phyloP scores from a whole-genome alignment of 1,140 invertebrate species.

The Drosophila nebulosa region DNA sequence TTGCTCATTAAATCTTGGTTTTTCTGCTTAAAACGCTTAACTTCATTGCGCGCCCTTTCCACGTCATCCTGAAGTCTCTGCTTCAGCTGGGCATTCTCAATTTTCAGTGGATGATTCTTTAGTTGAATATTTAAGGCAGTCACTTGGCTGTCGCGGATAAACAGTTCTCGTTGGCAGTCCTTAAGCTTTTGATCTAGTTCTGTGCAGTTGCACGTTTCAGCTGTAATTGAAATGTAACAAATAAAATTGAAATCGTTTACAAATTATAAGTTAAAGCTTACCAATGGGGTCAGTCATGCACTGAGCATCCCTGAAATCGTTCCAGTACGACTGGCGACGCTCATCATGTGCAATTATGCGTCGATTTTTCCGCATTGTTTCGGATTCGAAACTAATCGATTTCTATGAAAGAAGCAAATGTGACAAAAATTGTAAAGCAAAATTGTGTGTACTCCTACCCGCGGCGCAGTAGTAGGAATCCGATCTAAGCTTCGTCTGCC shows the following conservation, averaged over 20 bases:
- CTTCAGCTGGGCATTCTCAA: slow-evolving; percentile 54
- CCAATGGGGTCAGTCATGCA: slow-evolving; percentile 62
- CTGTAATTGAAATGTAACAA: slow-evolving; percentile 6
- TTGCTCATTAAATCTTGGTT: slow-evolving; percentile 41
- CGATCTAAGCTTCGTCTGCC: slow-evolving; percentile 52
- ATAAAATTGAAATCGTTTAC: too few relatives aligned
- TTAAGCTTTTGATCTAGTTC: slow-evolving; percentile 45
- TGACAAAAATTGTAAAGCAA: not conserved
- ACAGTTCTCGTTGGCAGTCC: slow-evolving; percentile 48
- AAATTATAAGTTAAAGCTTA: slow-evolving; percentile 17
- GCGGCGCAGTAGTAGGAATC: slow-evolving; percentile 3
- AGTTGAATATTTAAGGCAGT: slow-evolving; percentile 57
- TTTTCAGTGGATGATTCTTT: slow-evolving; percentile 59
- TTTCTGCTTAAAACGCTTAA: slow-evolving; percentile 51
- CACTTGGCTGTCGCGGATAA: slow-evolving; percentile 53
- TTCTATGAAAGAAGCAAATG: slow-evolving; percentile 34
- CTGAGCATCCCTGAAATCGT: slow-evolving; percentile 38
- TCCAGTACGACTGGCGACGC: slow-evolving; percentile 57
- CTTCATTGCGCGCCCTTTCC: slow-evolving; percentile 37
- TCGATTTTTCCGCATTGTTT: slow-evolving; percentile 39
- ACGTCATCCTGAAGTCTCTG: slow-evolving; percentile 58
- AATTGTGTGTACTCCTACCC: slow-evolving; percentile 17
- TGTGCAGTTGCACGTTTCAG: slow-evolving; percentile 46
- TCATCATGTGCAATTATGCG: slow-evolving; percentile 56
- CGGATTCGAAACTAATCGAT: slow-evolving; percentile 35